Evolutionary conservation across 2,797 vertebrate genomes (phyloP).

Genomic region (Chanos chanos): DNA sequence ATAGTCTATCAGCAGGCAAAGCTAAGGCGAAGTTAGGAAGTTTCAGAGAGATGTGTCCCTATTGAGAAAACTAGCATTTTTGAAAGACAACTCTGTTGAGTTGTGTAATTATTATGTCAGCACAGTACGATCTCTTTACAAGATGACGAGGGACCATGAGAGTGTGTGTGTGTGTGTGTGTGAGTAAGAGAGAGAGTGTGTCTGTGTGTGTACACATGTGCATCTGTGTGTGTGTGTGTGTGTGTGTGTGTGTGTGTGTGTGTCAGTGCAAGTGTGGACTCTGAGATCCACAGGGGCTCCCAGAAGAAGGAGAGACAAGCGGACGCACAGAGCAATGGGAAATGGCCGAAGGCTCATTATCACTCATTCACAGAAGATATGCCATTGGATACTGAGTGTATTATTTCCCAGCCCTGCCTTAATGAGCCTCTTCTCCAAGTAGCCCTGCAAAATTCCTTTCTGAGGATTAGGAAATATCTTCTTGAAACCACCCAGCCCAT

Average conservation of each 20-base stretch:
- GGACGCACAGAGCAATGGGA: slow-evolving; percentile 34
- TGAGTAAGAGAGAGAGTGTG: too few species aligned
- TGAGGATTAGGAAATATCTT: slow-evolving; percentile 29
- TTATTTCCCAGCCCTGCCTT: slow-evolving; percentile 55
- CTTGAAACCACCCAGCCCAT: slow-evolving; percentile 31
- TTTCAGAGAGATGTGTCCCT: slow-evolving; percentile 49
- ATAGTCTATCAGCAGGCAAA: too few species aligned
- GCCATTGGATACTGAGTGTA: slow-evolving; percentile 53
- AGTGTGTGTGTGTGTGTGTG: too few species aligned
- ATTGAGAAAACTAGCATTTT: slow-evolving; percentile 53
- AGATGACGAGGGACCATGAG: slow-evolving; percentile 49
- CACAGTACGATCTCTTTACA: slow-evolving; percentile 53
- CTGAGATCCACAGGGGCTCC: slow-evolving; percentile 35
- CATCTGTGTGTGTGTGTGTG: too few species aligned
- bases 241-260: too few species aligned
- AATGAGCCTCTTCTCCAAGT: slow-evolving; percentile 54
- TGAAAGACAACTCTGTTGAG: slow-evolving; percentile 48
- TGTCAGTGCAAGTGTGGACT: too few species aligned
- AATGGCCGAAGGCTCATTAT: slow-evolving; percentile 56
- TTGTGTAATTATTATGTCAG: slow-evolving; percentile 47
- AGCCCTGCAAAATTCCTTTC: slow-evolving; percentile 44
- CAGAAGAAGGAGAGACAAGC: slow-evolving; percentile 51
- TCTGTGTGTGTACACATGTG: too few species aligned
- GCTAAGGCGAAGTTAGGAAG: too few species aligned
- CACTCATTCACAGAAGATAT: slow-evolving; percentile 47